Conservation (phyloP, 2,888 invertebrate genomes). For the Tuberolachnus salignus region DNA sequence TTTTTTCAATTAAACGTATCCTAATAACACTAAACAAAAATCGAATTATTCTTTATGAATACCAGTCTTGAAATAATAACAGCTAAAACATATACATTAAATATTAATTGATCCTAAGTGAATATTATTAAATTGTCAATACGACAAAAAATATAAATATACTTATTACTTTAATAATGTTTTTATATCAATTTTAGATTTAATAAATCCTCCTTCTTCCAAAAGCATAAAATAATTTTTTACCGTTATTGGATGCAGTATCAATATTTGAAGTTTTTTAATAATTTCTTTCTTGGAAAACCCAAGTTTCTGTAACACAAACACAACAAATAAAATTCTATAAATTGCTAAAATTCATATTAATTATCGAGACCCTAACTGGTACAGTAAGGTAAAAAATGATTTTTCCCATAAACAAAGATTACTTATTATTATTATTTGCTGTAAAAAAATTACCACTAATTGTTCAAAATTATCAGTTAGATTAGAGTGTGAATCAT, state of each 20-base stretch:
- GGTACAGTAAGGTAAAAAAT: not conserved
- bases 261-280: conserved; percentile 36
- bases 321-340: not conserved
- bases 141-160: not conserved
- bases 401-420: not conserved
- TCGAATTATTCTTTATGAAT: no score
- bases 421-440: not conserved
- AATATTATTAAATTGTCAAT: no score
- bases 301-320: conserved; percentile 10
- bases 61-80: not conserved
- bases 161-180: conserved; percentile 16
- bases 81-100: not conserved
- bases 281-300: conserved; percentile 29
- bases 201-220: conserved; percentile 49
- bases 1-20: not conserved
- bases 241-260: conserved; percentile 26
- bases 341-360: not conserved
- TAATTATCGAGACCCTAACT: no score
- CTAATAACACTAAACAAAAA: no score
- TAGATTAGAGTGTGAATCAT: conserved; percentile 1
- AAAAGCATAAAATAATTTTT: conserved; percentile 42
- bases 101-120: no score
- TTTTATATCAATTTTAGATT: conserved; percentile 20
- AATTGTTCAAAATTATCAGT: not conserved
- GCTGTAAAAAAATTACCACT: conserved; percentile 19